Evolutionary conservation across 2,113 vertebrate species (phyloP).

Genomic region (Melanerpes formicivorus): DNA sequence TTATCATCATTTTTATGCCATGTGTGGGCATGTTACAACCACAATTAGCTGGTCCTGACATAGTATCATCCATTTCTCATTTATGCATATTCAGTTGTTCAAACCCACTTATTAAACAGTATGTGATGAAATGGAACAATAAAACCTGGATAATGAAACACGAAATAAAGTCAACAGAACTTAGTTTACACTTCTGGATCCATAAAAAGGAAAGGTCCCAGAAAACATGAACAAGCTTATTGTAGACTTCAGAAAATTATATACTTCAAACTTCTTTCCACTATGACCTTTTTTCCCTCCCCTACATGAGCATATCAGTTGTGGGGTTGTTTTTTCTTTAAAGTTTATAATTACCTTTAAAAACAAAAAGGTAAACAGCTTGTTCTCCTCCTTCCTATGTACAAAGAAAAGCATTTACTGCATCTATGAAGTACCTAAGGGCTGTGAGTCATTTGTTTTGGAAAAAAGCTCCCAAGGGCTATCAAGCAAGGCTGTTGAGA

Average conservation of each 20-base stretch:
- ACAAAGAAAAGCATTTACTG: slow-evolving; percentile 2
- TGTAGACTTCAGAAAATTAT: neutral
- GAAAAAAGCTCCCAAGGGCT: slow-evolving; percentile 32
- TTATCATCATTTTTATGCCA: neutral
- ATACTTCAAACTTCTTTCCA: neutral
- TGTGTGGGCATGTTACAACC: neutral
- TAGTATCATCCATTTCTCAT: neutral
- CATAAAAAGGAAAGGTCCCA: neutral
- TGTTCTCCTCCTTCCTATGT: neutral
- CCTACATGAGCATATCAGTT: neutral
- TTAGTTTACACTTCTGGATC: neutral
- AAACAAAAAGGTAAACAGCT: slow-evolving; percentile 20
- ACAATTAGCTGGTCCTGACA: neutral
- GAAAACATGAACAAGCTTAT: neutral
- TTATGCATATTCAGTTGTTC: neutral
- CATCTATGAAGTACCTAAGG: neutral
- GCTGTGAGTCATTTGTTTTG: slow-evolving; percentile 42
- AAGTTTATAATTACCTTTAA: neutral
- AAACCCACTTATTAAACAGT: neutral
- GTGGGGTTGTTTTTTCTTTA: neutral
- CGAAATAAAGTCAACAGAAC: neutral
- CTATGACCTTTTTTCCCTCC: neutral
- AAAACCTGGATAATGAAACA: neutral
- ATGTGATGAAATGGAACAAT: neutral
- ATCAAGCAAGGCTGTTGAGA: slow-evolving; percentile 43